Conservation (phyloP, 2,888 invertebrate species). For the Thymelicus sylvestris region DNA sequence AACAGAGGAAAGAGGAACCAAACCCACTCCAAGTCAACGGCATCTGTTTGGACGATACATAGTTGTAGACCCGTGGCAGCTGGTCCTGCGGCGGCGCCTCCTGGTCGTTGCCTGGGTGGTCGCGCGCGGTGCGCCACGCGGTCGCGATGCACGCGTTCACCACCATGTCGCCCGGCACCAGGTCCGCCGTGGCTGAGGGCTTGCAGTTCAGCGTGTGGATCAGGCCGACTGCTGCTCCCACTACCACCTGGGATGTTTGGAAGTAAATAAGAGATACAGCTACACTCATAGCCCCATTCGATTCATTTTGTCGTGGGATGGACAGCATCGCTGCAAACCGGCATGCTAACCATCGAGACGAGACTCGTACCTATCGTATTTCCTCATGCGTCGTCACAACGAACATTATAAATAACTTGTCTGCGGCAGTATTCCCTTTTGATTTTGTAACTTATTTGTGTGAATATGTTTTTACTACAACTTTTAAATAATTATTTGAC, state of each 20-base stretch:
- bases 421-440: no score
- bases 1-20: no score
- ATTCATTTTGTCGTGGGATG: no score
- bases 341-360: no score
- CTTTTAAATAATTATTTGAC: no score
- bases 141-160: slow-evolving; percentile 89
- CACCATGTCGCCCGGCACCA: slow-evolving; percentile 92
- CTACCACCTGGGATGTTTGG: slow-evolving; percentile 71
- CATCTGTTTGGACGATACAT: slow-evolving; percentile 91
- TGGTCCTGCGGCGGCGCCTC: slow-evolving; percentile 65
- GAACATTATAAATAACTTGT: no score
- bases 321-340: no score
- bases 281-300: no score
- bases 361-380: no score
- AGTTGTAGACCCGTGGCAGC: slow-evolving; percentile 89
- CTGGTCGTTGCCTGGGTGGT: slow-evolving; percentile 66
- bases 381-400: no score
- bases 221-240: slow-evolving; percentile 88
- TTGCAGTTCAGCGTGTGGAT: slow-evolving; percentile 89
- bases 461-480: no score
- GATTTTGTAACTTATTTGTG: no score
- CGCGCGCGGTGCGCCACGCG: slow-evolving; percentile 85
- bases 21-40: slow-evolving; percentile 90
- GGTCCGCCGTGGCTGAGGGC: slow-evolving; percentile 86
- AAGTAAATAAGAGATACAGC: not conserved